A percentile compares a stretch with the other conserved stretches of the same genome.
Conservation (phyloP, 2,888 invertebrate genomes). For the Lepidonotus clava region DNA sequence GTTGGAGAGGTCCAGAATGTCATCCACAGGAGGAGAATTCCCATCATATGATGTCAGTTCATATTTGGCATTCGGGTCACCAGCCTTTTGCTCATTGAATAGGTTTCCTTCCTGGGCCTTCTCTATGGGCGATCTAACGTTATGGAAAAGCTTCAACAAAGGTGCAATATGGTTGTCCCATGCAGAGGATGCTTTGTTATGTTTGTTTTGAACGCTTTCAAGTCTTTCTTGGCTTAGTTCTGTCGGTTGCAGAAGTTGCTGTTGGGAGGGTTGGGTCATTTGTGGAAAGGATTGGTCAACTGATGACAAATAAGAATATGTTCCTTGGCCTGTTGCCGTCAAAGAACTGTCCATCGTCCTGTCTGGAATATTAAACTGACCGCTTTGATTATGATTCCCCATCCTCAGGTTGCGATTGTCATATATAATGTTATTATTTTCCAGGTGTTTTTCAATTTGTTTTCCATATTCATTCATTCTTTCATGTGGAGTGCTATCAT, state of each 20-base stretch:
- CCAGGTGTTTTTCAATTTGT: neutral
- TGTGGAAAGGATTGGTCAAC: too few species aligned
- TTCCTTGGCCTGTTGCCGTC: too few species aligned
- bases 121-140: neutral
- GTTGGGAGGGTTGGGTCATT: too few species aligned
- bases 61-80: neutral
- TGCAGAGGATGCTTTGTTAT: neutral
- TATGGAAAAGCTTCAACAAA: conserved; percentile 24
- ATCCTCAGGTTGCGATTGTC: neutral
- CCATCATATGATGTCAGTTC: neutral
- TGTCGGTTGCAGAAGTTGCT: too few species aligned
- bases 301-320: too few species aligned
- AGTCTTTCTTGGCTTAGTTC: too few species aligned
- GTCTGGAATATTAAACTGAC: too few species aligned
- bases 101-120: neutral
- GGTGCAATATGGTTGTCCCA: conserved; percentile 38
- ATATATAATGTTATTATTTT: conserved; percentile 14
- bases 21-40: neutral
- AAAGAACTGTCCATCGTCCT: too few species aligned
- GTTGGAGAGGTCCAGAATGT: conserved; percentile 7
- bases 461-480: neutral
- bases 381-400: too few species aligned
- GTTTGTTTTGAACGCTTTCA: neutral
- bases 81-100: neutral
- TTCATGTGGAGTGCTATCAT: neutral